Evolutionary conservation across 2,797 vertebrate genomes (phyloP).

Genomic region (Remorina albescens): DNA sequence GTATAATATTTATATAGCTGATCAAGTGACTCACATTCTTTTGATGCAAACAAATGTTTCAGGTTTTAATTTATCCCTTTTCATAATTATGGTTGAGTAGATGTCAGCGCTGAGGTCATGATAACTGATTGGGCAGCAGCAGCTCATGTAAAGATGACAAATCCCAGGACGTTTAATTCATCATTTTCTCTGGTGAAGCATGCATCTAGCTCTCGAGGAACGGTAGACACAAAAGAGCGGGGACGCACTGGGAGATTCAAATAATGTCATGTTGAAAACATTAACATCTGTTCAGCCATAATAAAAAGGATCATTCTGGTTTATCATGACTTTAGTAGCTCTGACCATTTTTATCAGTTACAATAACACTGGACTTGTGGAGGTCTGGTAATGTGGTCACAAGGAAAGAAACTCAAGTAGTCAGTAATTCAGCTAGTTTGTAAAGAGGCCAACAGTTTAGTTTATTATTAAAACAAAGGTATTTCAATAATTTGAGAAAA

Average conservation of each 20-base stretch:
- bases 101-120: constrained; percentile 62
- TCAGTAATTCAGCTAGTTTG: not conserved
- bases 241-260: not conserved
- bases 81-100: constrained; percentile 76
- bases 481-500: no score
- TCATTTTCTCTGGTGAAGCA: constrained; percentile 30
- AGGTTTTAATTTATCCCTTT: constrained; percentile 65
- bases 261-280: constrained; percentile 3
- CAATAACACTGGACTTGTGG: not conserved
- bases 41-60: constrained; percentile 46
- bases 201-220: not conserved
- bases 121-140: constrained; percentile 64
- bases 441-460: not conserved
- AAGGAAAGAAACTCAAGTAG: not conserved
- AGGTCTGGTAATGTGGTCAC: not conserved
- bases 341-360: not conserved
- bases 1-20: no score
- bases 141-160: constrained; percentile 62
- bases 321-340: not conserved
- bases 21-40: constrained; percentile 62
- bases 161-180: constrained; percentile 58
- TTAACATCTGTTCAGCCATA: not conserved
- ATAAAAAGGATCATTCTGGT: not conserved
- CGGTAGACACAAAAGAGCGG: constrained; percentile 4
- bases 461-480: not conserved